Base-by-base conservation (phyloP, 2,888 invertebrate genomes). In the Parnassius orleans region DNA sequence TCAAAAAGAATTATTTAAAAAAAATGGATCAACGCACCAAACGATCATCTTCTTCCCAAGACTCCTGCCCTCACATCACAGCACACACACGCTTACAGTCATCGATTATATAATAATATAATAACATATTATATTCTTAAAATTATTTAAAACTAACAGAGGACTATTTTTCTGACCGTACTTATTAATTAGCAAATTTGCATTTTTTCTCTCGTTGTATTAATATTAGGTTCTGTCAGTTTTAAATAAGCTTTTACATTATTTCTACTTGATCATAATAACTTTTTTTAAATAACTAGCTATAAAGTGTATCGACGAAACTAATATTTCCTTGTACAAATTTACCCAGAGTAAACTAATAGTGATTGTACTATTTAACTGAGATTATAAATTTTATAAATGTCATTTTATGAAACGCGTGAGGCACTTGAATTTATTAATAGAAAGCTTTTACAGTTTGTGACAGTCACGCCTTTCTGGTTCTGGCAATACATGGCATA, bases 371-470 rank as follows among this genome's bases (percentile, higher is more conserved):
- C 60, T 60, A 55, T 55, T 60, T 33, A 10, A n/a, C 9, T n/a
- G 11, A 43, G 42, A 12, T 33, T 43, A 47, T 50, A 58, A 7
- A 50, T 54, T 50, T 48, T 53, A 42, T 50, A 42, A 51, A 58
- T 58, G 51, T 58, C 46, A 47, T 41, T 5, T 9, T 9, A 48
- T 10, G 33, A 63, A 57, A 54, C 41, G 55, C 46, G 15, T 59
- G 47, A 63, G 63, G 59, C 63, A 63, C 63, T 65, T 62, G n/a
- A 54, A 57, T 53, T 56, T 53, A 9, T 42, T 47, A 42, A n/a
- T 9, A 10, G n/a, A 24, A 33, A 47, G 41, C 47, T n/a, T 54
- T 44, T 19, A 55, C 46, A 12, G 46, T 55, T 46, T 48, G 54
- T 57, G 42, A 10, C 48, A 48, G 54, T 24, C 12, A 54, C 15